These are phyloP conservation scores for Periophthalmodon schlosseri DNA, from an alignment of 2,113 vertebrate genomes.

Conservation along the genomic window DNA sequence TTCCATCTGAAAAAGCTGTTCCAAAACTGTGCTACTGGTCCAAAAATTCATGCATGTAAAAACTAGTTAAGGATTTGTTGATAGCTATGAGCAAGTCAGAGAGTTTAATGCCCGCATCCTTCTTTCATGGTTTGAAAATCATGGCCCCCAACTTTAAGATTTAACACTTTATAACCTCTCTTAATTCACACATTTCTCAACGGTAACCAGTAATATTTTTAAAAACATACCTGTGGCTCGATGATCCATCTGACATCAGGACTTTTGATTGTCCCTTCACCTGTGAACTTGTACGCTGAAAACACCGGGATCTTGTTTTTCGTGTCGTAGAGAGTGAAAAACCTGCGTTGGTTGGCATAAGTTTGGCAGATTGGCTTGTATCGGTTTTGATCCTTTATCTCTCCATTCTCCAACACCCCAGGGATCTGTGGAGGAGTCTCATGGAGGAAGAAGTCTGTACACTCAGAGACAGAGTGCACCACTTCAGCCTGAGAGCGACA, in stretches of 20 bases:
- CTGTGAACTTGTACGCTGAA: constrained; percentile 45
- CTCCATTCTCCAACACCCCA: constrained; percentile 12
- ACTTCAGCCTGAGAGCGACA: constrained; percentile 18
- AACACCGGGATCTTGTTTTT: constrained; percentile 51
- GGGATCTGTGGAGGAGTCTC: constrained; percentile 25
- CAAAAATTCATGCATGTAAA: too few relatives aligned
- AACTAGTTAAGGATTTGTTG: too few relatives aligned
- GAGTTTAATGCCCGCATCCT: too few relatives aligned
- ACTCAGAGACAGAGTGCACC: constrained; percentile 11
- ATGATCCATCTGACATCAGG: neutral
- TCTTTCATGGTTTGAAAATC: too few relatives aligned
- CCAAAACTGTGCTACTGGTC: too few relatives aligned
- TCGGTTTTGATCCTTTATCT: constrained; percentile 22
- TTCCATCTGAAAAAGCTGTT: too few relatives aligned
- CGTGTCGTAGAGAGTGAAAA: constrained; percentile 53
- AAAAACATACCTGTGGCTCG: constrained; percentile 40
- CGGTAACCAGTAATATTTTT: neutral
- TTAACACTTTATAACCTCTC: too few relatives aligned
- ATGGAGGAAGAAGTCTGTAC: constrained; percentile 18
- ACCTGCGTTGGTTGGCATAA: neutral
- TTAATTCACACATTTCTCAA: too few relatives aligned
- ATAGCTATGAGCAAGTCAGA: too few relatives aligned
- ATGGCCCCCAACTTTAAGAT: too few relatives aligned
- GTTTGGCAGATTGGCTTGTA: constrained; percentile 55
- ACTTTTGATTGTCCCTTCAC: accelerated